Evolutionary conservation across 1,140 invertebrate species (phyloP).

Genomic region (Dinothrombium tinctorium): DNA sequence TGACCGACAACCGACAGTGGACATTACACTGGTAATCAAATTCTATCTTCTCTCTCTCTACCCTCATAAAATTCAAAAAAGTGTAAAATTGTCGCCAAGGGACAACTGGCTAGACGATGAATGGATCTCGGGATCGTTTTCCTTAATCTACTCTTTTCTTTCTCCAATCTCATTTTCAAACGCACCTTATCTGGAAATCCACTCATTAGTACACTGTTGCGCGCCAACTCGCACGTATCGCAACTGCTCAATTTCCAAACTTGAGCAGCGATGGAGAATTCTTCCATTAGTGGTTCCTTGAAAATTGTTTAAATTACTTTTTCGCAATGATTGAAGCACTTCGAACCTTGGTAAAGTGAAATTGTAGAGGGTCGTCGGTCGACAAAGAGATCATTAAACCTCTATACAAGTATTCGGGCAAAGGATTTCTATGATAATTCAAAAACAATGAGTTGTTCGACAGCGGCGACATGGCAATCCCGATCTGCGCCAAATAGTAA

Average conservation of each 20-base stretch:
- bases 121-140: too few relatives aligned
- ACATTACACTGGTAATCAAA: too few relatives aligned
- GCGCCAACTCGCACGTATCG: slow-evolving; percentile 95
- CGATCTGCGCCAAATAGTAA: slow-evolving; percentile 92
- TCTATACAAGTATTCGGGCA: slow-evolving; percentile 85
- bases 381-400: slow-evolving; percentile 83
- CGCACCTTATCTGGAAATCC: slow-evolving; percentile 79
- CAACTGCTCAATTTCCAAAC: slow-evolving; percentile 89
- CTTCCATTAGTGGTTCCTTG: slow-evolving; percentile 94
- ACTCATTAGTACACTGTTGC: slow-evolving; percentile 91
- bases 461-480: slow-evolving; percentile 95
- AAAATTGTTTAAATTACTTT: background rate
- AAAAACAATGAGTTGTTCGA: slow-evolving; percentile 97
- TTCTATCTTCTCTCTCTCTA: too few relatives aligned
- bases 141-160: too few relatives aligned
- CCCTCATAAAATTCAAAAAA: too few relatives aligned
- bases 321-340: background rate
- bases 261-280: slow-evolving; percentile 96
- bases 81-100: too few relatives aligned
- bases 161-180: slow-evolving; percentile 7
- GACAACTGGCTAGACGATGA: too few relatives aligned
- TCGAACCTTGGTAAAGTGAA: slow-evolving; percentile 82
- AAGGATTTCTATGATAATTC: slow-evolving; percentile 93
- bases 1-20: too few relatives aligned
- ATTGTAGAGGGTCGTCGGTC: slow-evolving; percentile 95